Base-by-base conservation (phyloP, 2,797 vertebrate species). In the Urosaurus nigricauda region DNA sequence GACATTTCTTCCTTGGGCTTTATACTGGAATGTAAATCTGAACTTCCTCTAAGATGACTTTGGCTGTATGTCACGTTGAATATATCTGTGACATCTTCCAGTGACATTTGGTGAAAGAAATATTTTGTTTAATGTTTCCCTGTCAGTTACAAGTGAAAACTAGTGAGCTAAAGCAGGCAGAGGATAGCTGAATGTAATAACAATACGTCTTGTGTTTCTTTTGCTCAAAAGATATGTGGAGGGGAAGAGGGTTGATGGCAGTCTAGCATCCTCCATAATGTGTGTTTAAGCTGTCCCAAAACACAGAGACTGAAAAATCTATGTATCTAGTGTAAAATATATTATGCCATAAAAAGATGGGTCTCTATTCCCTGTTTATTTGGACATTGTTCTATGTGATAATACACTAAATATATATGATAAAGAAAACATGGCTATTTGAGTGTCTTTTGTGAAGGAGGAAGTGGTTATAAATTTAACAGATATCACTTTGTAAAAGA, bases 1-100 rank as follows among this genome's bases (percentile, higher is more conserved):
- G 56, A 60, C 60, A 43, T 21, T 37, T 37, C n/a, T 77, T 84
- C 56, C 32, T 47, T 88, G 56, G 40, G 68, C 78, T 83, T 83
- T 47, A 32, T 70, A 78, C 29, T 56, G 63, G 58, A 78, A 40
- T 35, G 14, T 63, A 40, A 40, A 16, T 81, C 58, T 4, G 40
- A 77, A 63, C 26, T 83, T 83, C 8, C 19, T 75, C 4, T 4
- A 75, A 79, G 12, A 58, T 79, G 2, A 58, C 1, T 58, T 68
- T 83, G 73, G 58, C 43, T 83, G 40, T 68, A 11, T 56, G 71
- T 51, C 21, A 35, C 19, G 26, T 75, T 40, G 37, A 74, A 73
- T 17, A 24, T 65, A 6, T 40, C 5, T 80, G 5, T 74, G 40
- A 14, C 7, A 51, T 35, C 29, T 47, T 14, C 26, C 35, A 4